Evolutionary conservation across 2,113 vertebrate species (phyloP), one percentile per base, ranked within the genome.

Genomic region (Delphinus delphis): DNA sequence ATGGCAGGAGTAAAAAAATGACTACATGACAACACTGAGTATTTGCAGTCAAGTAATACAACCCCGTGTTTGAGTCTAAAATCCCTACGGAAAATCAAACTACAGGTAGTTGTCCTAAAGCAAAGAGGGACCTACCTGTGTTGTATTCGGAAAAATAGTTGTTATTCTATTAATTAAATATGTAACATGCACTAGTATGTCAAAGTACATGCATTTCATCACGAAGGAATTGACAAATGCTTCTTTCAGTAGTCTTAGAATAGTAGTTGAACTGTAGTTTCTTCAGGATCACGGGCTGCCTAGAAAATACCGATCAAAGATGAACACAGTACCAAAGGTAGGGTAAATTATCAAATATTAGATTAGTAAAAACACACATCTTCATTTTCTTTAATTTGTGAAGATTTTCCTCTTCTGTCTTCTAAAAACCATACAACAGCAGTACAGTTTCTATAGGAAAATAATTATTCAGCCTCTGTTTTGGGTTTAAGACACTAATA

Each of bases 161-260:
- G 20, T 74, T 31, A 68, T 53, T 92, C 20, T 36, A 33, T 47
- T 68, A 55, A 41, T 92, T 94, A 85, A 60, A 41, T 44, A 63
- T 76, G 23, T 71, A 86, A 50, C 5, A 82, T 74, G 1, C 26
- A 44, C 13, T 67, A 44, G 28, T 93, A 41, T 71, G 79, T 50
- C 28, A 65, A 86, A 18, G 44, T 65, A 63, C 17, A 21, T 28
- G 14, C 1, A 68, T 94, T 88, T 93, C 85, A 18, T 20, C 28
- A 58, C 21, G 7, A 11, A n/a, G 26, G 86, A 41, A 60, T 79
- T 65, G 73, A 36, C 38, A 93, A 67, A 44, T 62, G 6, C 18
- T 73, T 76, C 50, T 91, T 95, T 77, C n/a, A 73, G n/a, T 58
- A 77, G 70, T 81, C n/a, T 91, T 79, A 90, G 31, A 95, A 53